Conservation (phyloP, 1,140 invertebrate species). For the Tetramorium alpestre region DNA sequence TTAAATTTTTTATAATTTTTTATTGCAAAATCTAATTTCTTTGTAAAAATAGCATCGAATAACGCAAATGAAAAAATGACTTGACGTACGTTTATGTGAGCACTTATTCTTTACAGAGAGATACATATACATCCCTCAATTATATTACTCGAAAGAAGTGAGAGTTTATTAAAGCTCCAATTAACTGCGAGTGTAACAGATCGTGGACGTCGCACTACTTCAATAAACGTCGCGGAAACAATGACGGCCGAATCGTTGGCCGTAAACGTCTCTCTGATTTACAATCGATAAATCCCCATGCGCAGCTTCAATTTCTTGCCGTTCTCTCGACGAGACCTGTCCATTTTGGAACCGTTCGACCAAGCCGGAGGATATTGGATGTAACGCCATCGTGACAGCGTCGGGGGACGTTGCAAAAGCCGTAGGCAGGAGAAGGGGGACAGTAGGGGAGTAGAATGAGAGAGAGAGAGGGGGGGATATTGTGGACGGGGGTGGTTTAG, state of each 20-base stretch:
- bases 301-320: slow-evolving; percentile 23
- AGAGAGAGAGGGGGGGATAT: slow-evolving; percentile 36
- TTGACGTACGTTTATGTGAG: not conserved
- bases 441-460: slow-evolving; percentile 41
- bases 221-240: slow-evolving; percentile 33
- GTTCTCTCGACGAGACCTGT: slow-evolving; percentile 56
- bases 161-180: slow-evolving; percentile 45
- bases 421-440: slow-evolving; percentile 41
- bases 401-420: slow-evolving; percentile 56
- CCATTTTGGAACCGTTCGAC: slow-evolving; percentile 72
- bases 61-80: not conserved
- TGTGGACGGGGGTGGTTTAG: slow-evolving; percentile 33
- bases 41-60: not conserved
- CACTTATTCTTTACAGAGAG: not conserved
- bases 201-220: slow-evolving; percentile 15
- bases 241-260: slow-evolving; percentile 11
- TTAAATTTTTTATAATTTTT: not conserved
- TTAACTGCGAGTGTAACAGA: slow-evolving; percentile 43
- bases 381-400: slow-evolving; percentile 77
- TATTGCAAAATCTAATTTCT: not conserved
- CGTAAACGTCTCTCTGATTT: slow-evolving; percentile 20
- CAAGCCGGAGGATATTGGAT: slow-evolving; percentile 74
- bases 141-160: not conserved
- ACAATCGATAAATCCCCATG: slow-evolving; percentile 33
- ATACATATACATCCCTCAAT: not conserved